phyloP scores from a whole-genome alignment of 2,113 vertebrate genomes.

The Pitta sordida region DNA sequence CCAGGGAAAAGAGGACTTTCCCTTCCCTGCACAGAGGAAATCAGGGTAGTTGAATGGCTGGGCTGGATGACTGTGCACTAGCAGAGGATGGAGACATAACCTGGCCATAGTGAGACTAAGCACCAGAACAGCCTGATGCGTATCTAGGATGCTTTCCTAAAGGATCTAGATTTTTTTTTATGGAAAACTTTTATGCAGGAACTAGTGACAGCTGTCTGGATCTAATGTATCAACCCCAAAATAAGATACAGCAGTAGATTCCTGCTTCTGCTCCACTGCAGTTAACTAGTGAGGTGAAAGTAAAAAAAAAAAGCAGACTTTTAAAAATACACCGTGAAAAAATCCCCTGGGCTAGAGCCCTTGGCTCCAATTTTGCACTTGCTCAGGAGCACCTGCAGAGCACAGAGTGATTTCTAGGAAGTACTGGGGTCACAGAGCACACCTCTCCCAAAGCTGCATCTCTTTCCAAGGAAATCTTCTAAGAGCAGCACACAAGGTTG shows the following conservation, averaged over 20 bases:
- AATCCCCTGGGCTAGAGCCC: not conserved
- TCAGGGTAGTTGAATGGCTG: not conserved
- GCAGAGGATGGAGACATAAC: not conserved
- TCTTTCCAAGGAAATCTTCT: not conserved
- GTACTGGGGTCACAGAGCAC: not conserved
- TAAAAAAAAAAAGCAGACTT: too few relatives aligned
- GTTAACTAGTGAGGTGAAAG: not conserved
- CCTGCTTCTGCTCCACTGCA: not conserved
- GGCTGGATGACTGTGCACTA: not conserved
- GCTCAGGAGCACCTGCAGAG: not conserved
- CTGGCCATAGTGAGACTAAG: not conserved
- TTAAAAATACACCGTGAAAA: not conserved
- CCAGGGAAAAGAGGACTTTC: not conserved
- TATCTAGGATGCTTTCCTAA: not conserved
- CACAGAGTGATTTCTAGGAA: not conserved
- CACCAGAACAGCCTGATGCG: not conserved
- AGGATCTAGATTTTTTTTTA: not conserved
- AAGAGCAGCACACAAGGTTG: not conserved
- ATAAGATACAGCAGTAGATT: not conserved
- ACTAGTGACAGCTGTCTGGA: too few relatives aligned
- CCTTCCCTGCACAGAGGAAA: not conserved
- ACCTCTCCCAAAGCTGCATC: not conserved
- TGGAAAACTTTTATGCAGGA: not conserved
- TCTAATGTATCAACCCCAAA: not conserved
- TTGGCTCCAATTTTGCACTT: not conserved